Percentiles rank a stretch among this genome's conserved stretches.
phyloP scores from a whole-genome alignment of 2,113 vertebrate species.

The Ictalurus punctatus region DNA sequence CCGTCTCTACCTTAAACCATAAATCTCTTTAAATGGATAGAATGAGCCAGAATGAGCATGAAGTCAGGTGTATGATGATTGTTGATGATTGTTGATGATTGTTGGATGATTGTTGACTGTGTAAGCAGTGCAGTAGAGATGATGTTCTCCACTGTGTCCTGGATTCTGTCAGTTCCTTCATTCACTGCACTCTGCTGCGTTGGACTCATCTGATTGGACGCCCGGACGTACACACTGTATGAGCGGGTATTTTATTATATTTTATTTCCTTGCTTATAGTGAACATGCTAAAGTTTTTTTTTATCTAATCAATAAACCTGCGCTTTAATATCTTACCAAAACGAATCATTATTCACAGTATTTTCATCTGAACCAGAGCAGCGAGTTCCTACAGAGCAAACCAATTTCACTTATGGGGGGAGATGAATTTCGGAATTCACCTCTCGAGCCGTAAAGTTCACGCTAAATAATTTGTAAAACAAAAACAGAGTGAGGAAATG shows the following conservation, averaged over 20 bases:
- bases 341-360: not conserved
- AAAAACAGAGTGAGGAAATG: not conserved
- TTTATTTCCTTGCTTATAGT: not conserved
- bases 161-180: slow-evolving; percentile 50
- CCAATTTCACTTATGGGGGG: not conserved
- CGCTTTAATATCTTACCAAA: not conserved
- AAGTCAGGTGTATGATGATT: too few relatives aligned
- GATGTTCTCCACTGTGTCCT: not conserved
- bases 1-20: too few relatives aligned
- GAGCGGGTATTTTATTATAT: not conserved
- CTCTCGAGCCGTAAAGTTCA: not conserved
- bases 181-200: slow-evolving; percentile 62
- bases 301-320: not conserved
- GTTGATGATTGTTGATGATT: too few relatives aligned
- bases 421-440: not conserved
- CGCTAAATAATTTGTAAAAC: not conserved
- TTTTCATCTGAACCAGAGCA: not conserved
- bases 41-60: too few relatives aligned
- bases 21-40: too few relatives aligned
- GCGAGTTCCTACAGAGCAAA: not conserved
- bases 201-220: slow-evolving; percentile 71
- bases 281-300: not conserved
- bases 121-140: not conserved
- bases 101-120: too few relatives aligned
- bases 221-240: not conserved